These are phyloP conservation scores for Shinisaurus crocodilurus DNA, from an alignment of 2,113 vertebrate genomes.

Conservation along the genomic window DNA sequence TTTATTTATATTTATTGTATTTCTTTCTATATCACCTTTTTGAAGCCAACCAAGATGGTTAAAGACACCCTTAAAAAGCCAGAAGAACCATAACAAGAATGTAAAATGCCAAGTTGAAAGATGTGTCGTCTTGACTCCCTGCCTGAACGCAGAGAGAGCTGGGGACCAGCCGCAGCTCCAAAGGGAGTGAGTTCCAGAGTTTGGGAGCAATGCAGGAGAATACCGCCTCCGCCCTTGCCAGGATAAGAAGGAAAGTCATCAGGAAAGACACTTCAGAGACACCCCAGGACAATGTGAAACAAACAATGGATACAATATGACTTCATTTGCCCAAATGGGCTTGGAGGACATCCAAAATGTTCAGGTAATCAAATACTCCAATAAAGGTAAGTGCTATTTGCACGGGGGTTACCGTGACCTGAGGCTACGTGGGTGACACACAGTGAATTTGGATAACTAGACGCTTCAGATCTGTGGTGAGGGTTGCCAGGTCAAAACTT, in stretches of 20 bases:
- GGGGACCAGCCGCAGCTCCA: no score
- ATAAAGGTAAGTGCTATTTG: conserved; percentile 40
- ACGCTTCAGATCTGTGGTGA: not conserved
- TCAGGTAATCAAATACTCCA: conserved; percentile 34
- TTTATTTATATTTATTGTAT: no score
- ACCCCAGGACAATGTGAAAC: conserved; percentile 23
- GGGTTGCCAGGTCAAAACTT: conserved; percentile 11
- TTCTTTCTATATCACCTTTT: no score
- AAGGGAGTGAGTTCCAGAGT: no score
- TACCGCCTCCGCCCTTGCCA: not conserved
- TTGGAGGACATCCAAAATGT: conserved; percentile 44
- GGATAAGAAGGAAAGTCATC: conserved; percentile 18
- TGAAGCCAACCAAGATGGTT: no score
- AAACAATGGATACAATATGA: conserved; percentile 27
- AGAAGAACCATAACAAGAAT: no score
- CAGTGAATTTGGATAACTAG: conserved; percentile 26
- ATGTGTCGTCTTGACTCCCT: no score
- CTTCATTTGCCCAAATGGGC: conserved; percentile 32
- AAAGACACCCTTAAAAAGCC: no score
- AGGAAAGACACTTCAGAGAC: conserved; percentile 10
- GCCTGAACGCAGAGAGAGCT: no score
- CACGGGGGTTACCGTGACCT: conserved; percentile 5
- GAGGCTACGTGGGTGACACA: conserved; percentile 10
- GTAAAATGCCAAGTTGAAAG: no score
- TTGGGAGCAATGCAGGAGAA: not conserved